phyloP scores from a whole-genome alignment of 1,140 invertebrate genomes.

The Hormaphis cornu region DNA sequence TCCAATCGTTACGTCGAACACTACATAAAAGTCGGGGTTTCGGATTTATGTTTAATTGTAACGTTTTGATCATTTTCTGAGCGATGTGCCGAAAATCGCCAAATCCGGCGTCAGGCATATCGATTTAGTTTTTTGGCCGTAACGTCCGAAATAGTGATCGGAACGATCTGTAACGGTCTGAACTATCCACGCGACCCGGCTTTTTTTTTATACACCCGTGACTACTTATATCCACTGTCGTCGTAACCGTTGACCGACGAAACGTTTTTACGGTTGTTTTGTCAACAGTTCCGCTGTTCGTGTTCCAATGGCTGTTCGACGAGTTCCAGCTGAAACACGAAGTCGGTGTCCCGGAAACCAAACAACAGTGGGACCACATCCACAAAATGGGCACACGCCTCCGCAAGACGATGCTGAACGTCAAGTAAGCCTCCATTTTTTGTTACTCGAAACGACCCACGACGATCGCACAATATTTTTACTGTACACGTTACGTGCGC shows the following conservation, averaged over 20 bases:
- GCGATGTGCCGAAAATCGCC: too few species aligned
- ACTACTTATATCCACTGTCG: neutral
- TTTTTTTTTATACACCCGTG: neutral
- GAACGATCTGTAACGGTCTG: neutral
- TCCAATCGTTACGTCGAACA: too few species aligned
- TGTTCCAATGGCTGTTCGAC: slow-evolving; percentile 92
- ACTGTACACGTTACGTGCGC: too few species aligned
- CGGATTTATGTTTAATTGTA: too few species aligned
- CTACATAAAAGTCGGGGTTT: too few species aligned
- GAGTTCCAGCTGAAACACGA: slow-evolving; percentile 87
- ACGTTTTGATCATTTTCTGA: too few species aligned
- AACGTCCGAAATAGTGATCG: too few species aligned
- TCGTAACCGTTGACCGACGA: slow-evolving; percentile 20
- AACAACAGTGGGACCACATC: slow-evolving; percentile 87
- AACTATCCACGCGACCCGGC: slow-evolving; percentile 9
- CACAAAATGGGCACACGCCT: slow-evolving; percentile 77
- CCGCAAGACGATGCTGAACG: slow-evolving; percentile 69
- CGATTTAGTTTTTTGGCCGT: too few species aligned
- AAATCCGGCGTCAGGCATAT: too few species aligned
- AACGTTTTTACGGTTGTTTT: slow-evolving; percentile 34
- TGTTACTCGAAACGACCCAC: too few species aligned
- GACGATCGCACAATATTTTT: too few species aligned
- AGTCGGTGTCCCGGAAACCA: slow-evolving; percentile 70
- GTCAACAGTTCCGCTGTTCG: slow-evolving; percentile 82
- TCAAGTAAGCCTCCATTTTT: slow-evolving; percentile 50